Evolutionary conservation across 1,140 invertebrate species (phyloP).

Genomic region (Aporrectodea caliginosa): DNA sequence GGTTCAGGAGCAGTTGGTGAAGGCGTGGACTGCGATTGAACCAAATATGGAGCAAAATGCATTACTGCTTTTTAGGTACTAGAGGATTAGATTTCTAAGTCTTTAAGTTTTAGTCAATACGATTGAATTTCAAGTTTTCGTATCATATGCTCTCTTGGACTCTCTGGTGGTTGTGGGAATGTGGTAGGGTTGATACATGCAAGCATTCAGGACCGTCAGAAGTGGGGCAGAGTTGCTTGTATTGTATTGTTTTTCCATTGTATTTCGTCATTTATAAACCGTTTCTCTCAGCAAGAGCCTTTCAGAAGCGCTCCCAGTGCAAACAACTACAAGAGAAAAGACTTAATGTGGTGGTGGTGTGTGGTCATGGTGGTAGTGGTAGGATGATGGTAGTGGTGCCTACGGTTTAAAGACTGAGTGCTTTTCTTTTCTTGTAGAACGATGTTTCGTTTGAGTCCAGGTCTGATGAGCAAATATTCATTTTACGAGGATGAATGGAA

Average conservation of each 20-base stretch:
- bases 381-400: too few species aligned
- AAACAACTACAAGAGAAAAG: too few species aligned
- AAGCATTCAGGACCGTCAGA: too few species aligned
- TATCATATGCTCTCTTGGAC: too few species aligned
- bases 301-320: too few species aligned
- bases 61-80: conserved; percentile 48
- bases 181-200: too few species aligned
- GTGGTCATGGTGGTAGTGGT: too few species aligned
- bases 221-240: too few species aligned
- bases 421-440: conserved; percentile 40
- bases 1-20: conserved; percentile 44
- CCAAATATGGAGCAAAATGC: conserved; percentile 48
- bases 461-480: conserved; percentile 51
- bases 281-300: too few species aligned
- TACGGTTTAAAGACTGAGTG: not conserved
- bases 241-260: too few species aligned
- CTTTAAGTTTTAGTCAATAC: not conserved
- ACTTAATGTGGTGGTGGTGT: too few species aligned
- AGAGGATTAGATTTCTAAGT: not conserved
- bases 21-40: conserved; percentile 49
- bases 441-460: conserved; percentile 49
- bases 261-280: not conserved
- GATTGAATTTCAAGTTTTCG: not conserved
- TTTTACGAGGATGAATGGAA: conserved; percentile 56
- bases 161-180: too few species aligned